These are phyloP conservation scores for Callorhinus ursinus DNA, from an alignment of 2,113 vertebrate species.

Conservation along the genomic window DNA sequence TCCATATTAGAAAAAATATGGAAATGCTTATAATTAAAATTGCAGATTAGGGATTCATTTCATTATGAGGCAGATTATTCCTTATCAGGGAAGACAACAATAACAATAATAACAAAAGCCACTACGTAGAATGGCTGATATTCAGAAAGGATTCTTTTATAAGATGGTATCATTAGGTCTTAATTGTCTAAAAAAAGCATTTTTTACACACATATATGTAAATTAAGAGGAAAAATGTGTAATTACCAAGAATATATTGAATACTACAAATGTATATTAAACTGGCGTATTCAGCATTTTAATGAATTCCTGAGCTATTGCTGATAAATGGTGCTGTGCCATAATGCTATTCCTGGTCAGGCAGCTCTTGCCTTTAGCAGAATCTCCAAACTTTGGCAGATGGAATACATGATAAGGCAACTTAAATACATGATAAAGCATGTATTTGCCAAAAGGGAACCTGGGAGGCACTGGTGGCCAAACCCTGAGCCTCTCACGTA, in stretches of 20 bases:
- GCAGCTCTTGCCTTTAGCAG: neutral
- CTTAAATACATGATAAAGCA: neutral
- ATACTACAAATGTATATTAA: neutral
- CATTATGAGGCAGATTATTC: neutral
- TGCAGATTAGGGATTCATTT: neutral
- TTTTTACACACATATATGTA: neutral
- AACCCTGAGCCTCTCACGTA: neutral
- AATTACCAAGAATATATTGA: conserved; percentile 8
- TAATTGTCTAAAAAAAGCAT: conserved; percentile 24
- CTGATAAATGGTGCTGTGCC: neutral
- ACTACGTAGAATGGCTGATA: neutral
- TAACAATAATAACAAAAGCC: neutral
- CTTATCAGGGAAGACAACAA: neutral
- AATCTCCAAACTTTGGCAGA: neutral
- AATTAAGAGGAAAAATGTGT: neutral
- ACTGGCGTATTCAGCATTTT: neutral
- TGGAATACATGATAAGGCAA: neutral
- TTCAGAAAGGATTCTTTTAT: neutral
- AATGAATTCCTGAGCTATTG: neutral
- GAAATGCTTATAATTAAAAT: conserved; percentile 6
- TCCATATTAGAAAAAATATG: neutral
- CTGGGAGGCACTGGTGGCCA: neutral
- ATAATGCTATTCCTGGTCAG: neutral
- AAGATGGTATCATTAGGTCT: neutral
- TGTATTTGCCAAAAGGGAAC: neutral